Evolutionary conservation across 2,888 invertebrate genomes (phyloP).

Genomic region (Caenorhabditis becei): DNA sequence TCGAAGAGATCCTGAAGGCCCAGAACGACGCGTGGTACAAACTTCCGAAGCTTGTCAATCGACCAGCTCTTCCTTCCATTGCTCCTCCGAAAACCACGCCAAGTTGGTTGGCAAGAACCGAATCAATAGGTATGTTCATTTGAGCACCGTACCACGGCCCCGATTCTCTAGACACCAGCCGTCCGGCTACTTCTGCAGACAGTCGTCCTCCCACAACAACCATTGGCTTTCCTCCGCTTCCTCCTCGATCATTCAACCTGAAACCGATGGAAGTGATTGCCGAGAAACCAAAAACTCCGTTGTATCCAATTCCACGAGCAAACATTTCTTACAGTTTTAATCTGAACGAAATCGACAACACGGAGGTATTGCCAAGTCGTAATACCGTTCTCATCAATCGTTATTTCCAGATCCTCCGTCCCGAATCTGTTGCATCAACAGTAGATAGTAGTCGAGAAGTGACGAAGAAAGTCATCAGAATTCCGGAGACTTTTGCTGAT

Average conservation of each 20-base stretch:
- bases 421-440: conserved; percentile 30
- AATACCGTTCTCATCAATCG: no score
- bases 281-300: conserved; percentile 51
- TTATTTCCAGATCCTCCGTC: conserved; percentile 35
- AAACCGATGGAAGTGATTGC: conserved; percentile 16
- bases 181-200: conserved; percentile 28
- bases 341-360: conserved; percentile 51
- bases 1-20: conserved; percentile 49
- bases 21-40: conserved; percentile 24
- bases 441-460: conserved; percentile 22
- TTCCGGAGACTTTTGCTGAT: conserved; percentile 42
- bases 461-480: neutral
- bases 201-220: conserved; percentile 22
- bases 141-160: neutral
- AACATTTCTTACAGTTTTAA: conserved; percentile 52
- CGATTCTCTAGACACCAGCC: conserved; percentile 30
- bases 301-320: conserved; percentile 57
- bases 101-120: conserved; percentile 31
- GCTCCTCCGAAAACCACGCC: conserved; percentile 51
- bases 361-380: no score
- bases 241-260: neutral
- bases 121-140: conserved; percentile 34
- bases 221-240: conserved; percentile 39
- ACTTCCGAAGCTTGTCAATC: conserved; percentile 17
- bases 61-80: conserved; percentile 35